These are phyloP conservation scores for Nymphicus hollandicus DNA, from an alignment of 2,113 vertebrate species.

Conservation along the genomic window DNA sequence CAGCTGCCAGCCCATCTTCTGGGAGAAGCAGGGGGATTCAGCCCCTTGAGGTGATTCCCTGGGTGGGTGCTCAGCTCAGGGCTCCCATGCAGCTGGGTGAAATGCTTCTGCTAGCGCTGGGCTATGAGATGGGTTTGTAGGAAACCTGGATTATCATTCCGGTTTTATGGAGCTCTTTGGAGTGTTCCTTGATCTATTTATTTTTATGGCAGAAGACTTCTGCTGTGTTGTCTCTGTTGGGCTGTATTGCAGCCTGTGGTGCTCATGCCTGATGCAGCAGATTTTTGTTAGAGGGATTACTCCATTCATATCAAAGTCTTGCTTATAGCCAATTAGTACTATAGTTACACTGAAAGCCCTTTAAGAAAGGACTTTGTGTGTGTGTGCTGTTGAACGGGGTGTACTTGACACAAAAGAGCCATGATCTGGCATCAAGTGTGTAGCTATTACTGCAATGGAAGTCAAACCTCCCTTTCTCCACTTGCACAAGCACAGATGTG, in stretches of 20 bases:
- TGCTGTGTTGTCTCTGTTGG: background rate
- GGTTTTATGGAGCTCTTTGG: background rate
- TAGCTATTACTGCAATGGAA: background rate
- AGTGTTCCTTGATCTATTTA: background rate
- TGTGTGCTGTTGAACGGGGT: accelerated
- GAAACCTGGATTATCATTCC: background rate
- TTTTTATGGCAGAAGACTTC: background rate
- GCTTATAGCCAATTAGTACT: background rate
- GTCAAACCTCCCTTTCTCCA: background rate
- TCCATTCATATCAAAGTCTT: background rate
- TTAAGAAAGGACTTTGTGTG: background rate
- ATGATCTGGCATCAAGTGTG: accelerated
- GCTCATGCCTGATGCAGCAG: background rate
- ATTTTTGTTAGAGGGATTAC: background rate
- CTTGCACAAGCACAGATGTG: background rate
- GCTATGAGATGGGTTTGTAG: background rate
- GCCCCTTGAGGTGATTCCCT: background rate
- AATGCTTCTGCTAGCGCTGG: accelerated
- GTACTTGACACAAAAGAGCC: background rate
- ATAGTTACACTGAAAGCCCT: background rate
- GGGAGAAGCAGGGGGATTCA: accelerated
- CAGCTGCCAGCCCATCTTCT: background rate
- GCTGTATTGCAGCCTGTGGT: background rate
- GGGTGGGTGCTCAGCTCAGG: accelerated
- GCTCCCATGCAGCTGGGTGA: background rate